Evolutionary conservation across 2,888 invertebrate species (phyloP).

Genomic region (Uloborus plumipes): DNA sequence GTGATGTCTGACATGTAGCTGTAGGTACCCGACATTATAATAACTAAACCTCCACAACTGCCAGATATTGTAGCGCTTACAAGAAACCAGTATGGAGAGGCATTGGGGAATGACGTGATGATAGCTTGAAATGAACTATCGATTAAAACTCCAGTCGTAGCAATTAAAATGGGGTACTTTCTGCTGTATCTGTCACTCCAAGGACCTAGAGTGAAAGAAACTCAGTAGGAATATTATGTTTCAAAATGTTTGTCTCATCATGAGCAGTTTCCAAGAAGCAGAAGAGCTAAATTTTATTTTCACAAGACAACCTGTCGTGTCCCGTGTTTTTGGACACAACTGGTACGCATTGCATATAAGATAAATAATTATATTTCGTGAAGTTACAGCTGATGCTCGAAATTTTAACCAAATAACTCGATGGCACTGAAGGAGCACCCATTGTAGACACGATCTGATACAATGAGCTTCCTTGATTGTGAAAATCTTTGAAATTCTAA

Average conservation of each 20-base stretch:
- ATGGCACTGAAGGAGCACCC: too few species aligned
- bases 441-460: too few species aligned
- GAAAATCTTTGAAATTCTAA: too few species aligned
- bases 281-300: background rate
- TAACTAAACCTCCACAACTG: conserved; percentile 42
- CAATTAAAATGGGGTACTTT: conserved; percentile 48
- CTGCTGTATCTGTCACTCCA: conserved; percentile 63
- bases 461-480: too few species aligned
- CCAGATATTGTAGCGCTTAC: conserved; percentile 26
- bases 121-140: conserved; percentile 21
- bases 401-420: too few species aligned
- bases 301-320: background rate
- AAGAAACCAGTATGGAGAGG: conserved; percentile 38
- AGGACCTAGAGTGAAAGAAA: conserved; percentile 22
- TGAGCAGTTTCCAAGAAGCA: conserved; percentile 5
- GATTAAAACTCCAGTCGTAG: conserved; percentile 27
- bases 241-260: background rate
- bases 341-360: too few species aligned
- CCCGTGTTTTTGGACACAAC: too few species aligned
- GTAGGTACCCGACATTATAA: conserved; percentile 49
- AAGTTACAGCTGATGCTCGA: too few species aligned
- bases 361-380: too few species aligned
- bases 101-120: conserved; percentile 28
- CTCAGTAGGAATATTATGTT: too few species aligned
- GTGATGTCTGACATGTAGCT: conserved; percentile 61